phyloP scores from a whole-genome alignment of 2,888 invertebrate species.

The Biston stratarius region DNA sequence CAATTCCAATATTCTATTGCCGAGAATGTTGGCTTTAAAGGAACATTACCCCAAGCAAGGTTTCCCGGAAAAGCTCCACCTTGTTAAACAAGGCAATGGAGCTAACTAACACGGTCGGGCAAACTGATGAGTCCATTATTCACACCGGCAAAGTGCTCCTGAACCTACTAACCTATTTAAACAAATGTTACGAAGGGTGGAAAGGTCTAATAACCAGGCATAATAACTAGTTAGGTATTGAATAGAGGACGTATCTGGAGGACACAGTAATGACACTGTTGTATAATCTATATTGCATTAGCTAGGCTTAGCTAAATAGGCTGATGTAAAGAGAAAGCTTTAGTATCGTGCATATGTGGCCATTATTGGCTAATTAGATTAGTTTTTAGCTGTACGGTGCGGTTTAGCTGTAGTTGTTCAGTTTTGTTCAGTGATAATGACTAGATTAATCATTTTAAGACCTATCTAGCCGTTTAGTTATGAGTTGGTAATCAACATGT shows the following conservation, averaged over 20 bases:
- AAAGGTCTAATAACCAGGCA: constrained; percentile 51
- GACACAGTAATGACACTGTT: constrained; percentile 10
- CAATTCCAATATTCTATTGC: constrained; percentile 9
- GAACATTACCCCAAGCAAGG: constrained; percentile 18
- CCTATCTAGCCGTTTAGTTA: no score
- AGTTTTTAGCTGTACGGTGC: no score
- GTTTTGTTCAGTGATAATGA: no score
- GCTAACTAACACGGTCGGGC: constrained; percentile 61
- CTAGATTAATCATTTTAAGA: no score
- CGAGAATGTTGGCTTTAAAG: background rate
- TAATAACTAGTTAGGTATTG: constrained; percentile 28
- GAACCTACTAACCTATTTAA: constrained; percentile 67
- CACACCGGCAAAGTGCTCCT: constrained; percentile 47
- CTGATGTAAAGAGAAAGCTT: constrained; percentile 15
- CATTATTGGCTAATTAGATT: constrained; percentile 7
- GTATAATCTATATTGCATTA: constrained; percentile 8
- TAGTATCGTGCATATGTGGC: constrained; percentile 16
- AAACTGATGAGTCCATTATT: constrained; percentile 71
- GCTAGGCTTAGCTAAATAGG: constrained; percentile 20
- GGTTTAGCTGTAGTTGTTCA: no score
- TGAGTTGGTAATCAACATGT: no score
- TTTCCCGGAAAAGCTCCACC: constrained; percentile 47
- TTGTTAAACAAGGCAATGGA: constrained; percentile 63
- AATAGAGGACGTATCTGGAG: constrained; percentile 19
- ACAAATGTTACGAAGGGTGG: constrained; percentile 55